phyloP scores from a whole-genome alignment of 2,113 vertebrate species.

The Phaethon lepturus region DNA sequence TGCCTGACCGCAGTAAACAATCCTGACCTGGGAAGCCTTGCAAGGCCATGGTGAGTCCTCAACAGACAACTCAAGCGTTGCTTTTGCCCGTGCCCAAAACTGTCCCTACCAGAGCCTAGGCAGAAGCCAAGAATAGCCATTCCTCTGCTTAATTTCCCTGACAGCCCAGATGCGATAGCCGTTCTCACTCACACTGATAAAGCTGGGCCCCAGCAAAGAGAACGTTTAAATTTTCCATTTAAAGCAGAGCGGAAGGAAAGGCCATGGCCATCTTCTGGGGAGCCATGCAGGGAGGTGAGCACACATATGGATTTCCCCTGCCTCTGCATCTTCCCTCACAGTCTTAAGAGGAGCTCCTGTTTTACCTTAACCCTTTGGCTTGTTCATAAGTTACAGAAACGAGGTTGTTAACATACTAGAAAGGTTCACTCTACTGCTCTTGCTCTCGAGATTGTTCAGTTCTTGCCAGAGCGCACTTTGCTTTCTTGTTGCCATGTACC shows the following conservation, averaged over 20 bases:
- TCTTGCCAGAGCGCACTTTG: background rate
- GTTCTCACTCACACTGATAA: background rate
- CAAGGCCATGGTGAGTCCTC: background rate
- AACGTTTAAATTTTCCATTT: background rate
- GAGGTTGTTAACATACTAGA: background rate
- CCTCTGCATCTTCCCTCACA: background rate
- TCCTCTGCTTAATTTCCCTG: constrained; percentile 29
- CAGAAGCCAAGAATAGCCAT: background rate
- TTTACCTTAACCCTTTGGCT: background rate
- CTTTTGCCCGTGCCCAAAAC: background rate
- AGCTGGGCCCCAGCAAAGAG: background rate
- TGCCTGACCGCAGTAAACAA: background rate
- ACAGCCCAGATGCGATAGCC: background rate
- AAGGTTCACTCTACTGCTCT: background rate
- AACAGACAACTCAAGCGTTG: background rate
- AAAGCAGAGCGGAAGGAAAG: background rate
- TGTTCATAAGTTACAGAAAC: background rate
- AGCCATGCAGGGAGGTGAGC: background rate
- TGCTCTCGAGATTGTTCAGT: background rate
- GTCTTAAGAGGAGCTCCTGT: background rate
- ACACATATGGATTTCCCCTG: background rate
- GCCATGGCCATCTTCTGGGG: background rate
- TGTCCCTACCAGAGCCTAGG: background rate
- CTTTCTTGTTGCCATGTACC: background rate
- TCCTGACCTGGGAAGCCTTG: background rate